Evolutionary conservation across 2,113 vertebrate species (phyloP).

Genomic region (Macrotis lagotis): DNA sequence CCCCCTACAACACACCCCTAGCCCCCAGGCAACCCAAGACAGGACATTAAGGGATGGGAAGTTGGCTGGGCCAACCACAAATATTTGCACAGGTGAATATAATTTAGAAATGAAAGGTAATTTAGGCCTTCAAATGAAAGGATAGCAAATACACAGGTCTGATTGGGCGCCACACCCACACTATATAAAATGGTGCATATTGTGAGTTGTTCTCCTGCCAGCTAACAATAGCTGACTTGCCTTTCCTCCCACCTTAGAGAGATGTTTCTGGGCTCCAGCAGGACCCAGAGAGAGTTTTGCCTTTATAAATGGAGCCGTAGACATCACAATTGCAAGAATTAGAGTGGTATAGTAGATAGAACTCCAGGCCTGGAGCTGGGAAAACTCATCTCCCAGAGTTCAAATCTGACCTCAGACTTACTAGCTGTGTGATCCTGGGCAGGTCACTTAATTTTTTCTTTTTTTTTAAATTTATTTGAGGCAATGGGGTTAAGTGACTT

Average conservation of each 20-base stretch:
- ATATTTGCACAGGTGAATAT: constrained; percentile 51
- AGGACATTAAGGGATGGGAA: background rate
- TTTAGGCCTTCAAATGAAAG: background rate
- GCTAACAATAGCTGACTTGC: background rate
- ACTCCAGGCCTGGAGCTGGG: too few species aligned
- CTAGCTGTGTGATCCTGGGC: background rate
- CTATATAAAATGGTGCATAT: background rate
- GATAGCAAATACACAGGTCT: background rate
- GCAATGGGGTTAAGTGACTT: too few species aligned
- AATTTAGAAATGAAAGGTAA: background rate
- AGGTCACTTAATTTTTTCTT: background rate
- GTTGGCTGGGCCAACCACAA: background rate
- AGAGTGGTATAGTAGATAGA: background rate
- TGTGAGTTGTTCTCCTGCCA: background rate
- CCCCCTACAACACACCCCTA: background rate
- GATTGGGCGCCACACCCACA: background rate
- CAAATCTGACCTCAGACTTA: background rate
- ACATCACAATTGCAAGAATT: background rate
- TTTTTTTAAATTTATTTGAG: too few species aligned
- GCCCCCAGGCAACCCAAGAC: background rate
- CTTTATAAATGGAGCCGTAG: background rate
- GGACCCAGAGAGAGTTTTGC: background rate
- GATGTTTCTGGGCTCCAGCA: background rate
- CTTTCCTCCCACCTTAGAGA: background rate
- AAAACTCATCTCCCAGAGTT: background rate